Evolutionary conservation across 2,888 invertebrate species (phyloP), one percentile per base, ranked within the genome.

Genomic region (Lycia hirtaria): DNA sequence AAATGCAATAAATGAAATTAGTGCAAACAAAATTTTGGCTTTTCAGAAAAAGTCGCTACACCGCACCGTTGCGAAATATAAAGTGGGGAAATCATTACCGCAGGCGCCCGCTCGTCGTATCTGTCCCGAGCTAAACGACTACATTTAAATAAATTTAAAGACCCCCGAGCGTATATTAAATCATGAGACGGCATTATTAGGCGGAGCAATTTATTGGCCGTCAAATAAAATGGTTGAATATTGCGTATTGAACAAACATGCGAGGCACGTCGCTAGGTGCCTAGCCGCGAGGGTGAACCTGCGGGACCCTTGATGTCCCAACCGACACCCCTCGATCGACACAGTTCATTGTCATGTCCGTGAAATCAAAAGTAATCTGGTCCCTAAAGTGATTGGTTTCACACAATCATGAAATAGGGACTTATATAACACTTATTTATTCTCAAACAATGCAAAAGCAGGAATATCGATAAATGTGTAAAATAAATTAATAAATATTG

Each of bases 161-260:
- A 56, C 69, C 73, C 78, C 68, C 54, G 38, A 66, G 58, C 48
- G 62, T 45, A 60, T 69, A 75, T 76, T 74, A 73, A 73, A 72
- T 72, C 71, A 68, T 72, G 75, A 76, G 69, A 66, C 67, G 63
- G 69, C 68, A 66, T 70, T 75, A 74, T 72, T 72, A 69, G 68
- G 64, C 49, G 44, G 44, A 50, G 56, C 64, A 68, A 80, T 81
- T 79, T 79, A 81, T 81, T 75, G 68, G 62, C 65, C 60, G 71
- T 70, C 71, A 63, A 73, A 77, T 75, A 67, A 72, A 73, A 76
- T 71, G 62, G 68, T 70, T 65, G 71, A 67, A 72, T 69, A 71
- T 72, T 68, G 62, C 68, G 69, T 75, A 81, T 77, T 75, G 79
- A 76, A 76, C 76, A 79, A 81, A 80, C 76, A 80, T 68, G 52